A percentile compares a stretch with the other conserved stretches of the same genome.
These are phyloP conservation scores for Struthidea cinerea DNA, from an alignment of 2,113 vertebrate species.

Conservation along the genomic window DNA sequence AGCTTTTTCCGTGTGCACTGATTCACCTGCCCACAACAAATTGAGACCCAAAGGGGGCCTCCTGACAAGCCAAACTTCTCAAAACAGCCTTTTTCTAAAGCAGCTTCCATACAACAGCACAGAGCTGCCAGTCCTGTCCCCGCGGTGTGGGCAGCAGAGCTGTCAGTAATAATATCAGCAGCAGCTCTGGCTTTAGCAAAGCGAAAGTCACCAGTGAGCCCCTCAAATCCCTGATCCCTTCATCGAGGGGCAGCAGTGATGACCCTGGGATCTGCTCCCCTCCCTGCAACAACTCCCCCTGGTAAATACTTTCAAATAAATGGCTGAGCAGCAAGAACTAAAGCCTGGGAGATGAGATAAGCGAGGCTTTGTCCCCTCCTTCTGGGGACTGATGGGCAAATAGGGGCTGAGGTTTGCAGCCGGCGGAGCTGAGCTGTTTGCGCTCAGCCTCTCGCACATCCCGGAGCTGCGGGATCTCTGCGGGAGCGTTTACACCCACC, in stretches of 20 bases:
- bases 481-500: fast-evolving
- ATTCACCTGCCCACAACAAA: neutral
- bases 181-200: neutral
- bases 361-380: neutral
- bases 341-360: neutral
- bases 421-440: neutral
- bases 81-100: neutral
- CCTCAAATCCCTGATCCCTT: neutral
- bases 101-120: neutral
- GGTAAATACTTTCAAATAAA: neutral
- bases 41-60: neutral
- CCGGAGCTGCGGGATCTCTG: neutral
- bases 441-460: neutral
- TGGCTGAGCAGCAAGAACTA: fast-evolving
- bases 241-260: neutral
- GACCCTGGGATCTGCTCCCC: neutral
- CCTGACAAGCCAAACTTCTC: neutral
- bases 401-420: neutral
- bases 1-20: neutral
- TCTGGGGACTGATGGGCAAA: neutral
- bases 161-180: neutral
- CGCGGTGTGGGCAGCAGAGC: neutral
- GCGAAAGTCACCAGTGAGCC: neutral
- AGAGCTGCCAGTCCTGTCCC: neutral
- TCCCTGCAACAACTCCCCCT: neutral